Base-by-base conservation (phyloP, 2,888 invertebrate genomes). In the Nipponacmea schrenckii region DNA sequence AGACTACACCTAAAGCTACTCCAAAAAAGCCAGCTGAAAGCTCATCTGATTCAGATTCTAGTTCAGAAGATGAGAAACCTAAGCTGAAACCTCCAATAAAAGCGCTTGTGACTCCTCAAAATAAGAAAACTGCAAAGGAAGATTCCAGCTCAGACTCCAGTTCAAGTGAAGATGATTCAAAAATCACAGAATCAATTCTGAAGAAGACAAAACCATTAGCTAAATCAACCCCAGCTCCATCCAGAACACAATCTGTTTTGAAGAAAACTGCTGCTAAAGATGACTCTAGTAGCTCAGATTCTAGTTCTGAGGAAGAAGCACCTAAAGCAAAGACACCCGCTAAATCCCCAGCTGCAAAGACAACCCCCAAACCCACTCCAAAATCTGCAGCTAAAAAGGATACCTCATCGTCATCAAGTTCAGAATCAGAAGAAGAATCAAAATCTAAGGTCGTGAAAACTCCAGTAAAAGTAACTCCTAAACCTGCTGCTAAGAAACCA, bases 71-170 rank as follows among this genome's bases (percentile, higher is more conserved):
- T 15, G 67, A 70, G 27, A 75, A 78, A 17, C 56, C 56, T 0
- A 56, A 56, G 12, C 20, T 20, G 10, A 68, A 69, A 45, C 45
- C 68, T 45, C 63, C 68, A 26, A 56, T 20, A 8, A 56, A 56
- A 56, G 31, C 17, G 15, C 10, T 12, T n/a, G n/a, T n/a, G 17
- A 64, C 31, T n/a, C 64, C 64, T 0, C 15, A 67, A 67, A 70
- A 62, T 20, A 24, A 26, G 56, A 62, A 64, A 62, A 70, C 68
- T 26, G 46, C 62, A 14, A 50, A 56, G 17, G n/a, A 39, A 8
- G 62, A 68, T 15, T 72, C 72, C 15, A 81, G 81, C 68, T 80
- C 82, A n/a, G 64, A 39, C 27, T 64, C 64, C 2, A 26, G 24
- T 27, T 64, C 64, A 2, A 44, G 44, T 64, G 64, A 64, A 64